Evolutionary conservation across 1,140 invertebrate species (phyloP).

Genomic region (Nomia melanderi): DNA sequence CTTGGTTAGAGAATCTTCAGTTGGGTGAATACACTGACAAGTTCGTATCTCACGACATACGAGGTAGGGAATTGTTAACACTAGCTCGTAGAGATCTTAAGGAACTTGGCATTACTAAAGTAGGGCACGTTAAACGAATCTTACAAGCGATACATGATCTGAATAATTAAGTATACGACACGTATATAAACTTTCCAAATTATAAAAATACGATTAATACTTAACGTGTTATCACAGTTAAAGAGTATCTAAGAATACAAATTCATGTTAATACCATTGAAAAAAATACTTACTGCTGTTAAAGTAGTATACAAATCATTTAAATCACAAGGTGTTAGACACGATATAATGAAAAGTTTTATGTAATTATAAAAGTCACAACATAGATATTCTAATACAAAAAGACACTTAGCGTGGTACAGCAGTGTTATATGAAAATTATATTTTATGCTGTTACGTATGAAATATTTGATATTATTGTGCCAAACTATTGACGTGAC

Average conservation of each 20-base stretch:
- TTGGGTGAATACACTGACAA: slow-evolving; percentile 92
- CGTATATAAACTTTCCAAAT: slow-evolving; percentile 27
- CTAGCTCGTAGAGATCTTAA: slow-evolving; percentile 92
- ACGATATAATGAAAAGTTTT: neutral
- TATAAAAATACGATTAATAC: slow-evolving; percentile 33
- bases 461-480: slow-evolving; percentile 24
- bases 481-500: slow-evolving; percentile 42
- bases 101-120: slow-evolving; percentile 95
- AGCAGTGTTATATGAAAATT: slow-evolving; percentile 16
- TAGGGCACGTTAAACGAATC: slow-evolving; percentile 96
- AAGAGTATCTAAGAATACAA: slow-evolving; percentile 1
- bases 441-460: slow-evolving; percentile 11
- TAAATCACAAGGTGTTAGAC: neutral
- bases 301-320: slow-evolving; percentile 12
- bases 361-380: neutral
- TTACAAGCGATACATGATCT: slow-evolving; percentile 95
- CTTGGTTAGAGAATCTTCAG: slow-evolving; percentile 94
- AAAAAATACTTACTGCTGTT: neutral
- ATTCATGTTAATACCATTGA: neutral
- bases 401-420: neutral
- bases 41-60: slow-evolving; percentile 94
- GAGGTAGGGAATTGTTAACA: slow-evolving; percentile 92
- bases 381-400: slow-evolving; percentile 18
- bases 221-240: slow-evolving; percentile 18
- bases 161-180: slow-evolving; percentile 73